These are phyloP conservation scores for Macrocentrus cingulum DNA, from an alignment of 1,140 invertebrate species.

Conservation along the genomic window DNA sequence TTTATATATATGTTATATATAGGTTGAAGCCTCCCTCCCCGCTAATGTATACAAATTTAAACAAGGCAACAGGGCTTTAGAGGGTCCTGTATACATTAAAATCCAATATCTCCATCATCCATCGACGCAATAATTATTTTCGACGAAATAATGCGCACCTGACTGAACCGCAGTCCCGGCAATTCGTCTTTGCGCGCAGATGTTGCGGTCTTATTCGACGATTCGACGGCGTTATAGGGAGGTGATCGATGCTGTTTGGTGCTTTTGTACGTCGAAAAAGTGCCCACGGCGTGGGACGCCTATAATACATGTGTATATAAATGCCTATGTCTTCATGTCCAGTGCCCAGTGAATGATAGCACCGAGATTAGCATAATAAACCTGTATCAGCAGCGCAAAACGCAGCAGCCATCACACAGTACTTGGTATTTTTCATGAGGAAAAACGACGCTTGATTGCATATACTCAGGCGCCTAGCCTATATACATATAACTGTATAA, in stretches of 20 bases:
- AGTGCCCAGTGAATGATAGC: constrained; percentile 24
- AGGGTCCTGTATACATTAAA: neutral
- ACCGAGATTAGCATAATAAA: constrained; percentile 38
- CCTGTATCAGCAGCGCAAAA: constrained; percentile 27
- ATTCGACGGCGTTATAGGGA: constrained; percentile 43
- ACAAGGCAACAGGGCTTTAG: too few relatives aligned
- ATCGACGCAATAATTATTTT: constrained; percentile 17
- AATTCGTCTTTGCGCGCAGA: constrained; percentile 33
- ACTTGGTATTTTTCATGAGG: neutral
- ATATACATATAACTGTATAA: too few relatives aligned
- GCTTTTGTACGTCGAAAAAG: constrained; percentile 19
- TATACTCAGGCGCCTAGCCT: too few relatives aligned
- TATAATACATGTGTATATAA: too few relatives aligned
- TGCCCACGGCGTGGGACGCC: constrained; percentile 24
- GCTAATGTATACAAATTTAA: too few relatives aligned
- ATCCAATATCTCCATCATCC: constrained; percentile 15
- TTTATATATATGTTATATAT: too few relatives aligned
- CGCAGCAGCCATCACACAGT: neutral
- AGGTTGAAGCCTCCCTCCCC: too few relatives aligned
- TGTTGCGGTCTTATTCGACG: constrained; percentile 29
- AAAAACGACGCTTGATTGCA: constrained; percentile 12
- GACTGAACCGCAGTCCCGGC: neutral
- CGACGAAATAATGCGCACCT: constrained; percentile 12
- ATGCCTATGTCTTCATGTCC: constrained; percentile 4
- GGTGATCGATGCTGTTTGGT: constrained; percentile 42